A percentile compares a stretch with the other conserved stretches of the same genome.
phyloP scores from a whole-genome alignment of 2,113 vertebrate species.

The Petaurus breviceps region DNA sequence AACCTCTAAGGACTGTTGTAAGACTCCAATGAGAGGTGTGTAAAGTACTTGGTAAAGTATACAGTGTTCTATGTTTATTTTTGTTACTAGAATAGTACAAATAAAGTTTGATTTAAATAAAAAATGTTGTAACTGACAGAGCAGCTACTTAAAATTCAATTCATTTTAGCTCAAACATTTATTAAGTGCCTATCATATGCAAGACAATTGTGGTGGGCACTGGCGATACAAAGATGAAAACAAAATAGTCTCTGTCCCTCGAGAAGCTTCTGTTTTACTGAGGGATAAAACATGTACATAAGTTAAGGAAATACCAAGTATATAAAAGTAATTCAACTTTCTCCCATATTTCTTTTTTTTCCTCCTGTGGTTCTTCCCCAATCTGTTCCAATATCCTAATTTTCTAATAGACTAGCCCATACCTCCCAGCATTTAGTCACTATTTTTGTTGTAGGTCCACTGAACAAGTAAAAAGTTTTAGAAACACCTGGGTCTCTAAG shows the following conservation, averaged over 20 bases:
- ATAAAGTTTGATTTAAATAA: not conserved
- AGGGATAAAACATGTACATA: not conserved
- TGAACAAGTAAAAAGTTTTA: not conserved
- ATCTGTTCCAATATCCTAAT: not conserved
- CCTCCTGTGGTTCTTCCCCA: not conserved
- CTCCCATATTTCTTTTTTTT: not conserved
- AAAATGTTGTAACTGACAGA: not conserved
- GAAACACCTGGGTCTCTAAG: not conserved
- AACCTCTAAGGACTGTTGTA: fast-evolving
- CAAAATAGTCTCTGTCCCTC: too few relatives aligned
- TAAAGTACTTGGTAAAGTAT: not conserved
- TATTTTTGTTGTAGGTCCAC: too few relatives aligned
- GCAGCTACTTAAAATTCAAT: not conserved
- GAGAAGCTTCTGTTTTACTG: not conserved
- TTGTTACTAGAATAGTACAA: not conserved
- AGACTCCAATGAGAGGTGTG: not conserved
- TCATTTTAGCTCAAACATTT: not conserved
- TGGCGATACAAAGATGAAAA: not conserved
- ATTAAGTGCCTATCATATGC: not conserved
- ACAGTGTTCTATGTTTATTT: not conserved
- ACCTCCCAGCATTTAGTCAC: too few relatives aligned
- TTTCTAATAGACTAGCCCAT: not conserved
- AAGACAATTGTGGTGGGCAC: not conserved
- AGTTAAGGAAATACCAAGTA: not conserved
- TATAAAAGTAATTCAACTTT: not conserved